Percentiles rank a stretch among this genome's conserved stretches.
phyloP scores from a whole-genome alignment of 2,888 invertebrate genomes.

The Troides helena region DNA sequence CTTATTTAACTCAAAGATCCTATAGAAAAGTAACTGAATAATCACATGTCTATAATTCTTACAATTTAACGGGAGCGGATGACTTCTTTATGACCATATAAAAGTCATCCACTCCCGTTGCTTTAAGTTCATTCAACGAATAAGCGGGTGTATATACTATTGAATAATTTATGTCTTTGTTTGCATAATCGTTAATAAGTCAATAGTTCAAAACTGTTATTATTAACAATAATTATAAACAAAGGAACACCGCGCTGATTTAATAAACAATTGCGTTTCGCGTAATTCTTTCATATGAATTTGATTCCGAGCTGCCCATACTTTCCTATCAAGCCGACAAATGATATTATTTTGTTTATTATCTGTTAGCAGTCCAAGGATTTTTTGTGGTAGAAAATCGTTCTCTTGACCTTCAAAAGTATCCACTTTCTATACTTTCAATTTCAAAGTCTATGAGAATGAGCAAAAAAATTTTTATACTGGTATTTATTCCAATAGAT shows the following conservation, averaged over 20 bases:
- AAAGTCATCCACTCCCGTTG: background rate
- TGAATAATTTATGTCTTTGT: slow-evolving; percentile 23
- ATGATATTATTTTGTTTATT: too few species aligned
- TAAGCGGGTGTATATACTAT: slow-evolving; percentile 9
- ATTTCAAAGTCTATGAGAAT: too few species aligned
- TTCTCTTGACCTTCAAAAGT: too few species aligned
- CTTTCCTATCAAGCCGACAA: too few species aligned
- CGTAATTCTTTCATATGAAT: background rate
- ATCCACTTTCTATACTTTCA: too few species aligned
- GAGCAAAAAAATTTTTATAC: too few species aligned
- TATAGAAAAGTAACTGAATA: background rate
- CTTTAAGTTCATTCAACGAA: slow-evolving; percentile 21
- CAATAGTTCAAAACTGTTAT: slow-evolving; percentile 23
- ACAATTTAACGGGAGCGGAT: too few species aligned
- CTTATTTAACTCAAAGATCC: background rate
- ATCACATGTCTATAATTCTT: too few species aligned
- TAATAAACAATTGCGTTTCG: background rate
- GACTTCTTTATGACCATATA: background rate
- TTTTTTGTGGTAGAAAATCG: too few species aligned
- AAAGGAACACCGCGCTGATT: slow-evolving; percentile 8
- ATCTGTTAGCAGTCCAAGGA: too few species aligned
- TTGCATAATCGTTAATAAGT: slow-evolving; percentile 18
- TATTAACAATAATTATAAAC: slow-evolving; percentile 6
- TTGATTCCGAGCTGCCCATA: background rate
- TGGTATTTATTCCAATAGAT: too few species aligned